These are phyloP conservation scores for Campaea margaritaria DNA, from an alignment of 2,888 invertebrate genomes.

Conservation along the genomic window DNA sequence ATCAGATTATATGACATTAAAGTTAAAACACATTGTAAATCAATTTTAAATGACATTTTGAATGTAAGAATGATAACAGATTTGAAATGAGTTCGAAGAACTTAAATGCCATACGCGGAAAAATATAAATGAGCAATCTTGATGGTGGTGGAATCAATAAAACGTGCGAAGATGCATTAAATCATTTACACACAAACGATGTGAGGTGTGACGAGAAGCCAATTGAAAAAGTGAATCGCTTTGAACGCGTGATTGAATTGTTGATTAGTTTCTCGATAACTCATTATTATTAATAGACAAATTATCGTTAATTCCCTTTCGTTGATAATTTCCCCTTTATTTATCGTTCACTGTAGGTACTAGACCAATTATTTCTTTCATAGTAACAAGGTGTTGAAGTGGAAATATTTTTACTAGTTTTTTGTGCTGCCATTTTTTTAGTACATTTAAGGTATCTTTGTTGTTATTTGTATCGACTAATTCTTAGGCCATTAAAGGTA, in stretches of 20 bases:
- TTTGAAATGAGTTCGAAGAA: background rate
- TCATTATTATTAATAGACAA: constrained; percentile 47
- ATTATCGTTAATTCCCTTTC: constrained; percentile 39
- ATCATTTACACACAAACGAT: constrained; percentile 41
- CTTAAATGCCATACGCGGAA: constrained; percentile 1
- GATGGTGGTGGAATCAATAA: constrained; percentile 26
- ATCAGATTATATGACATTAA: constrained; percentile 10
- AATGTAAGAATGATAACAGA: background rate
- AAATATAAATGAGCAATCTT: constrained; percentile 21
- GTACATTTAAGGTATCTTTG: constrained; percentile 39
- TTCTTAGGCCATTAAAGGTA: constrained; percentile 75
- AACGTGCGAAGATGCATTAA: constrained; percentile 23
- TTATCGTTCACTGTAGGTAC: background rate
- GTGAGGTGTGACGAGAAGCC: constrained; percentile 38
- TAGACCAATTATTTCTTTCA: constrained; percentile 2
- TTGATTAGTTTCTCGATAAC: constrained; percentile 50
- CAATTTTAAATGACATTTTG: background rate
- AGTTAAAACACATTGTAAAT: constrained; percentile 3
- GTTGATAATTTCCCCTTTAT: constrained; percentile 18
- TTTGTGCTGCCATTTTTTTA: constrained; percentile 13
- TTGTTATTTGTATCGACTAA: constrained; percentile 76
- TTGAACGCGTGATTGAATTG: constrained; percentile 59
- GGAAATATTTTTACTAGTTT: background rate
- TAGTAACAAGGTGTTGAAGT: constrained; percentile 2
- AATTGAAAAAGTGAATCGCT: constrained; percentile 45